Evolutionary conservation across 2,113 vertebrate species (phyloP).

Genomic region (Opisthocomus hoazin): DNA sequence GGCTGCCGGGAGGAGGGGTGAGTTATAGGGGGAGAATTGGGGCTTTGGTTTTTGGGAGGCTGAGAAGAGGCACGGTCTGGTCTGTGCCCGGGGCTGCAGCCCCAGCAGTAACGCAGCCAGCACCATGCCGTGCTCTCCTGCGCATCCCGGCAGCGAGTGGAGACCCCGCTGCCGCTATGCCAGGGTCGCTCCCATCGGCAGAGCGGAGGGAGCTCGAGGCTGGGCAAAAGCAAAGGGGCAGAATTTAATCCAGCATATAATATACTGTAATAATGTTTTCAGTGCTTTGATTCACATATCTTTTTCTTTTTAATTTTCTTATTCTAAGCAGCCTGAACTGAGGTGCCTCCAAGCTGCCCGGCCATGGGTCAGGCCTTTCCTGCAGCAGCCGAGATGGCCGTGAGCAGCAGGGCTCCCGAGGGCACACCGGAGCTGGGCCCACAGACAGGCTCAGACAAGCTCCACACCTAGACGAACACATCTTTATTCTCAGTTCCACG

Average conservation of each 20-base stretch:
- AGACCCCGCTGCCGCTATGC: rapidly evolving
- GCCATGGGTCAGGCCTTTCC: neutral
- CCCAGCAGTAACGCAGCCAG: neutral
- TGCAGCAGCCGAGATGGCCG: neutral
- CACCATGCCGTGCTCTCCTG: rapidly evolving
- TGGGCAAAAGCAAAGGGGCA: neutral
- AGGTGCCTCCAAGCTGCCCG: neutral
- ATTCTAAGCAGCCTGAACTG: neutral
- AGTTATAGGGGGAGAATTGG: neutral
- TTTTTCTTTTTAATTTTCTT: neutral
- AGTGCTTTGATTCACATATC: neutral
- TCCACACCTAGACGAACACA: neutral
- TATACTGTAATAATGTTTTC: neutral
- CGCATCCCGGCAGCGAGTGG: rapidly evolving
- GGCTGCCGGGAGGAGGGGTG: neutral
- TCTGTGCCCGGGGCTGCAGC: neutral
- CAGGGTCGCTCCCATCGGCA: neutral
- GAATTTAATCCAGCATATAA: neutral
- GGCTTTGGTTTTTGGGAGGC: neutral
- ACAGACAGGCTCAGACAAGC: neutral
- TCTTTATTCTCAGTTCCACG: neutral
- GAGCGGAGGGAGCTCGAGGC: neutral
- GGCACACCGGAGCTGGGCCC: neutral
- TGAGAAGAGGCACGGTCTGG: neutral
- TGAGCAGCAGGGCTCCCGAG: neutral